Evolutionary conservation across 2,888 invertebrate genomes (phyloP), one percentile per base, ranked within the genome.

Genomic region (Sylvicola cinctus): DNA sequence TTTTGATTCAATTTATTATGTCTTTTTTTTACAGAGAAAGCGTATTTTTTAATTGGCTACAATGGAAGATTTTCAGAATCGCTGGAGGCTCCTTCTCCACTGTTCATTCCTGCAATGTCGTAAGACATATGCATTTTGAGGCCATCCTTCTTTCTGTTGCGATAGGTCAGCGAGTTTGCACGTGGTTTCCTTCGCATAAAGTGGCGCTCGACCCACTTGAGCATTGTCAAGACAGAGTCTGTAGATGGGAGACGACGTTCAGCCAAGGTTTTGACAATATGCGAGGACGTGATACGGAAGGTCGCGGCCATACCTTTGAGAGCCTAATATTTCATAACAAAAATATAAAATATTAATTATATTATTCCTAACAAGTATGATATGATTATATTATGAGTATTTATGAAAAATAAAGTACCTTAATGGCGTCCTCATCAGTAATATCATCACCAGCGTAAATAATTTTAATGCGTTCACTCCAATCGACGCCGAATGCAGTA

Each of bases 221-320:
- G 63, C 74, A 88, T 74, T 1, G 84, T 83, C 35, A 87, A 66
- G 0, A 88, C 87, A 0, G 85, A 83, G 56, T 88, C 87, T 0
- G 87, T 81, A 25, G 81, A 83, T 0, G 87, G 84, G 31, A 88
- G 61, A 38, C 88, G 78, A 33, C 83, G 68, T 49, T 85, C 85
- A 0, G 87, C 87, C 1, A 80, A 78, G 0, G 87, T 87, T 49
- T 80, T 79, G 4, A 78, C 78, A 45, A 85, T 83, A 49, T 72
- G 68, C 1, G 84, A 84, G 0, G 81, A 76, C 0, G 84, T 76
- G 8, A 88, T 81, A 33, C 87, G 73, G 67, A 88, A 88, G 3
- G 87, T 87, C 2, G 84, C 80, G 1, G 87, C 87, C 84, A 88
- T 87, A 54, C 87, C 87, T 63, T 85, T 85, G 36, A 87, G 61